Percentiles rank a stretch among this genome's conserved stretches.
phyloP scores from a whole-genome alignment of 2,888 invertebrate species.

The Spilarctia lutea region DNA sequence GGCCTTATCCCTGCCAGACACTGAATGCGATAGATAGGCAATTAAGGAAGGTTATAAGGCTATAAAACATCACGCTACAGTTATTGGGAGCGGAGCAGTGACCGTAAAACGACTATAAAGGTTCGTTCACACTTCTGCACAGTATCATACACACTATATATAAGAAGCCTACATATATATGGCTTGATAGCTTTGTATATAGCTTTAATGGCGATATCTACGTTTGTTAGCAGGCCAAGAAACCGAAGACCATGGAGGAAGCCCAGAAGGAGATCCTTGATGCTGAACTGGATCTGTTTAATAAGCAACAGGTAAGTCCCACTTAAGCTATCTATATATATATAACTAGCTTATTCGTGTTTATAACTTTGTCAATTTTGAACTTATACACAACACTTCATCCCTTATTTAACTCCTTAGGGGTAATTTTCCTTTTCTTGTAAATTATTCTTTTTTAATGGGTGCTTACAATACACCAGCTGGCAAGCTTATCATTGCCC shows the following conservation, averaged over 20 bases:
- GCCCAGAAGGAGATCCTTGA: conserved; percentile 96
- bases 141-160: background rate
- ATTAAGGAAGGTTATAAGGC: background rate
- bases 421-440: too few relatives aligned
- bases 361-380: too few relatives aligned
- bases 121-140: background rate
- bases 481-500: too few relatives aligned
- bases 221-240: conserved; percentile 72
- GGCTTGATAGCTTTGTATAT: conserved; percentile 49
- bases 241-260: conserved; percentile 91
- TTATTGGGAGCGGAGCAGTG: background rate
- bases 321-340: too few relatives aligned
- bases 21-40: background rate
- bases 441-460: too few relatives aligned
- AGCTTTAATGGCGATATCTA: conserved; percentile 36
- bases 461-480: too few relatives aligned
- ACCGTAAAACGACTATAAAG: background rate
- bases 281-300: conserved; percentile 96
- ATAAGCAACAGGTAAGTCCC: conserved; percentile 90
- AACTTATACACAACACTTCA: too few relatives aligned
- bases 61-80: background rate
- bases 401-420: too few relatives aligned
- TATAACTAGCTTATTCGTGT: too few relatives aligned
- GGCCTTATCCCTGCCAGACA: too few relatives aligned
- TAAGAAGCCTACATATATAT: background rate